Evolutionary conservation across 2,888 invertebrate genomes (phyloP), one percentile per base, ranked within the genome.

Genomic region (Drosophila lacicola): DNA sequence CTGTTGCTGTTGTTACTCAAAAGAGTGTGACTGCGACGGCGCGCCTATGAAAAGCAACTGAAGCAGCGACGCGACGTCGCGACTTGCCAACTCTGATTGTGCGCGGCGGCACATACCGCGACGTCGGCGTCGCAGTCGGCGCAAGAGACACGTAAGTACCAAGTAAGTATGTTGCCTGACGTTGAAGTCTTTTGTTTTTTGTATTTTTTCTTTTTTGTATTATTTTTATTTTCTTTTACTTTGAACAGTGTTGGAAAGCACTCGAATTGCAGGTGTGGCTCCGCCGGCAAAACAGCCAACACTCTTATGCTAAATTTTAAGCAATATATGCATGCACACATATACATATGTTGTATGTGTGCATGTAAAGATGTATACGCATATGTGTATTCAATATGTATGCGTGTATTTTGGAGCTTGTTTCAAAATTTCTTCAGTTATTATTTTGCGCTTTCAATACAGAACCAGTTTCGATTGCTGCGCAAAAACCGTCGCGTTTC

Each of bases 101-200:
- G 70, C 42, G 53, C 41, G 19, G 47, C 45, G 14, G 21, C 47
- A 47, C 21, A 21, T 4, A 14, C n/a, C n/a, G 63, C 29, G 29
- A 3, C 34, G 57, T 4, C 25, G 42, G 13, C 47, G 36, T 37
- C 63, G 42, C 63, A 47, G 47, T 37, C 44, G 54, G 14, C 46
- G 50, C 44, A 41, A 62, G 37, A 60, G 53, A 72, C 70, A 73
- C 73, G 61, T 72, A 60, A 67, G 68, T 67, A 51, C 29, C 44
- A 51, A 66, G 53, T 54, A 63, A 66, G 72, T 77, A 72, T 67
- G 70, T 64, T 67, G 70, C 56, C 70, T 74, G 74, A 44, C 54
- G 66, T 77, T 78, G 67, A 77, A 77, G 77, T 77, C 77, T 77
- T 78, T 78, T 74, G 74, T 74, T 78, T 74, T 61, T 53, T 25